A percentile compares a stretch with the other conserved stretches of the same genome.
Conservation (phyloP, 1,140 invertebrate species). For the Pseudomyrmex concolor region DNA sequence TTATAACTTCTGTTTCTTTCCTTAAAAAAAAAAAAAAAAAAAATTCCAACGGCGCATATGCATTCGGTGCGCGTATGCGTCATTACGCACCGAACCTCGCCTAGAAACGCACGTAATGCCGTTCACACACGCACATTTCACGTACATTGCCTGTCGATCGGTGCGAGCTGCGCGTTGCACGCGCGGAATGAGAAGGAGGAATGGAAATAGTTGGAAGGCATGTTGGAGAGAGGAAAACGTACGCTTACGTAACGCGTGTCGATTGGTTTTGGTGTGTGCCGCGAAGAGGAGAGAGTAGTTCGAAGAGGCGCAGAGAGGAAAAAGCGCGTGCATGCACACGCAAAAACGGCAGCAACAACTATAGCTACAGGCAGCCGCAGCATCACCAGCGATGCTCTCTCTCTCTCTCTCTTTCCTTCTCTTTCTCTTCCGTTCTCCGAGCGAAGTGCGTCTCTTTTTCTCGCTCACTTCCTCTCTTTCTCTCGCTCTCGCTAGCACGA, state of each 20-base stretch:
- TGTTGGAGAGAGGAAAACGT: not conserved
- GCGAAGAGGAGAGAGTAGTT: conserved; percentile 15
- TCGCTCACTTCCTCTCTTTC: conserved; percentile 51
- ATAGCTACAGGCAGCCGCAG: conserved; percentile 37
- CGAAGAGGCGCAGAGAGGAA: conserved; percentile 56
- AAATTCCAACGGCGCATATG: conserved; percentile 47
- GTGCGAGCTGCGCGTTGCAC: too few species aligned
- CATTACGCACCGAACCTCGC: conserved; percentile 61
- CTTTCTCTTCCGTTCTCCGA: conserved; percentile 15
- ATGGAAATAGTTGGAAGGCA: not conserved
- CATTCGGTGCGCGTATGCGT: conserved; percentile 42
- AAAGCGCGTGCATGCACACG: conserved; percentile 62
- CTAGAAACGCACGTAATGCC: conserved; percentile 2
- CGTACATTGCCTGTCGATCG: too few species aligned
- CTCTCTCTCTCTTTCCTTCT: conserved; percentile 56
- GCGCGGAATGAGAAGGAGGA: too few species aligned
- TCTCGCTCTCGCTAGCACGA: conserved; percentile 66
- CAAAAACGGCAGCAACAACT: conserved; percentile 42
- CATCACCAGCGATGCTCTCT: conserved; percentile 18
- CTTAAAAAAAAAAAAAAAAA: not conserved
- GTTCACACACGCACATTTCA: too few species aligned
- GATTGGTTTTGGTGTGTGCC: conserved; percentile 14
- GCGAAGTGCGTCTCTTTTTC: conserved; percentile 9
- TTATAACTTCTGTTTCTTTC: conserved; percentile 24
- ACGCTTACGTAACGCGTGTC: conserved; percentile 15